These are phyloP conservation scores for Emydoidea blandingii DNA, from an alignment of 2,797 vertebrate species.

Conservation along the genomic window DNA sequence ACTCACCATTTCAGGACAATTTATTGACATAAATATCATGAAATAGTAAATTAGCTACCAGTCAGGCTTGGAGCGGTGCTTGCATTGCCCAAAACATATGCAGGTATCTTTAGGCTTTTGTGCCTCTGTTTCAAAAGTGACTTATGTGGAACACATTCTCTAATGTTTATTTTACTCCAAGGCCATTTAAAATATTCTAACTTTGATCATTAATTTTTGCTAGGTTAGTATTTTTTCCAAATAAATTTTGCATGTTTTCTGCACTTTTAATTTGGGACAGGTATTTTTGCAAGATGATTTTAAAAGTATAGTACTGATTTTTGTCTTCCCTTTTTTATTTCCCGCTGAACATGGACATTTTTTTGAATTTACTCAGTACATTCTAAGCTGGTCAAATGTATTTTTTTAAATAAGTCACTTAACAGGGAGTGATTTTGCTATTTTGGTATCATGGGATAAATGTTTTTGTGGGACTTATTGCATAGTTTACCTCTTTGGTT, in stretches of 20 bases:
- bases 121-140: background rate
- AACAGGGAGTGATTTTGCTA: background rate
- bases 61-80: background rate
- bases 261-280: background rate
- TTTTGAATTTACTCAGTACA: background rate
- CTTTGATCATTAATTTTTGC: background rate
- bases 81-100: background rate
- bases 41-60: background rate
- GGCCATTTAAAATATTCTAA: background rate
- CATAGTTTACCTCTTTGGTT: background rate
- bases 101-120: background rate
- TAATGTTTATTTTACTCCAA: background rate
- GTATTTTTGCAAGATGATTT: background rate
- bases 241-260: background rate
- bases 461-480: background rate
- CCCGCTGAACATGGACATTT: background rate
- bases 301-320: background rate
- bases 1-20: background rate
- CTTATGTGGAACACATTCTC: background rate
- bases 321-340: background rate
- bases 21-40: background rate
- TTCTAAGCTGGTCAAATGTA: background rate
- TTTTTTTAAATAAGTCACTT: background rate
- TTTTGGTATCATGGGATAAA: background rate
- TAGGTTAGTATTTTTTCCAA: background rate